phyloP scores from a whole-genome alignment of 2,113 vertebrate genomes.

The Aplodontia rufa region DNA sequence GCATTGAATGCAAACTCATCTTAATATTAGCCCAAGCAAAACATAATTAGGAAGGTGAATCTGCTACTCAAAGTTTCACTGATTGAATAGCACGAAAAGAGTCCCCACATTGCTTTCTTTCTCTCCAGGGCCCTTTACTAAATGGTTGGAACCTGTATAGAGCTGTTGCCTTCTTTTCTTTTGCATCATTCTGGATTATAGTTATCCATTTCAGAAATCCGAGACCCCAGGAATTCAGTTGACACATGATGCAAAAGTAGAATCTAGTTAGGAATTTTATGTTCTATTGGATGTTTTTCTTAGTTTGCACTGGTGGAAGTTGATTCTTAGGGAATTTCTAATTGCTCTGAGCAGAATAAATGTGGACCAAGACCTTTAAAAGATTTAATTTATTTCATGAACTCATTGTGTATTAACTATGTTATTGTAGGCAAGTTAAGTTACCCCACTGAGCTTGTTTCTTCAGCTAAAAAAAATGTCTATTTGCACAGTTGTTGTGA shows the following conservation, averaged over 20 bases:
- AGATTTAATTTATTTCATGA: background rate
- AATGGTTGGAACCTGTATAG: background rate
- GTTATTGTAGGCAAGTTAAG: background rate
- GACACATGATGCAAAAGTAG: background rate
- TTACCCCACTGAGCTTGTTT: background rate
- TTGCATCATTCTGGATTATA: background rate
- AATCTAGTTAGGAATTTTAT: background rate
- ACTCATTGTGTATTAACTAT: background rate
- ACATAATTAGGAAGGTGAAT: constrained; percentile 51
- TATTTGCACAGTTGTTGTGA: background rate
- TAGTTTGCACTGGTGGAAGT: background rate
- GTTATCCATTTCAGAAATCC: background rate
- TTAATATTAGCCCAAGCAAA: constrained; percentile 54
- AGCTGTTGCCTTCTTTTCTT: background rate
- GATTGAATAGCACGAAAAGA: background rate
- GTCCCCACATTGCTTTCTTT: background rate
- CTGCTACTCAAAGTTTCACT: background rate
- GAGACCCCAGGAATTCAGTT: background rate
- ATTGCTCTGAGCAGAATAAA: background rate
- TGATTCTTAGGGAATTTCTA: background rate
- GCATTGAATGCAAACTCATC: constrained; percentile 47
- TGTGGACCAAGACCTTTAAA: background rate
- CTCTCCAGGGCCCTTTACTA: background rate
- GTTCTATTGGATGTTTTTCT: background rate
- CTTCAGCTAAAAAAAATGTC: background rate